Evolutionary conservation across 2,888 invertebrate genomes (phyloP).

Genomic region (Cephus spinipes): DNA sequence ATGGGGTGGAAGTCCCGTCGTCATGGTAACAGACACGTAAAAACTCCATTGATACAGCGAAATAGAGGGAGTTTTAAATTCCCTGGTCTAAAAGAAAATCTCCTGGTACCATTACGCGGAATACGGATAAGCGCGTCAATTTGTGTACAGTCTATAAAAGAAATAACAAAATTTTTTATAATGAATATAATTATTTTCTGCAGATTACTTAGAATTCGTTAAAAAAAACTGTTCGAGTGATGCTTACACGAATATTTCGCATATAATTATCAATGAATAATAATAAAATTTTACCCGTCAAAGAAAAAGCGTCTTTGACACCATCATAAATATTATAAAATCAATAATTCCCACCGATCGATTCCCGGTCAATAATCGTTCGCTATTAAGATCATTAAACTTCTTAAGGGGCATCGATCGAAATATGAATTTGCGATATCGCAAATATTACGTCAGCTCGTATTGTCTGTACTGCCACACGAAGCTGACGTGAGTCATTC

Average conservation of each 20-base stretch:
- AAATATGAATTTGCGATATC: neutral
- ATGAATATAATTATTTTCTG: neutral
- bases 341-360: neutral
- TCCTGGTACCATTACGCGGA: neutral
- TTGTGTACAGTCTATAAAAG: neutral
- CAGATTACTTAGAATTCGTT: too few relatives aligned
- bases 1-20: slow-evolving; percentile 42
- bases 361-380: neutral
- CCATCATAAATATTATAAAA: neutral
- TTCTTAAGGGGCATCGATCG: neutral
- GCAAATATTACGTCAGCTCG: neutral
- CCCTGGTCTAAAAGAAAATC: neutral
- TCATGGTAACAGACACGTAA: slow-evolving; percentile 59
- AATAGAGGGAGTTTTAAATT: slow-evolving; percentile 11
- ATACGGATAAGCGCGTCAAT: neutral
- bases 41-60: slow-evolving; percentile 52
- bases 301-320: too few relatives aligned
- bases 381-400: neutral
- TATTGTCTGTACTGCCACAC: neutral
- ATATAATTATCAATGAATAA: too few relatives aligned
- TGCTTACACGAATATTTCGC: too few relatives aligned
- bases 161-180: neutral
- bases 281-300: neutral
- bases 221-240: too few relatives aligned
- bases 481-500: neutral